Conservation (phyloP, 2,113 vertebrate genomes). For the Castor canadensis region DNA sequence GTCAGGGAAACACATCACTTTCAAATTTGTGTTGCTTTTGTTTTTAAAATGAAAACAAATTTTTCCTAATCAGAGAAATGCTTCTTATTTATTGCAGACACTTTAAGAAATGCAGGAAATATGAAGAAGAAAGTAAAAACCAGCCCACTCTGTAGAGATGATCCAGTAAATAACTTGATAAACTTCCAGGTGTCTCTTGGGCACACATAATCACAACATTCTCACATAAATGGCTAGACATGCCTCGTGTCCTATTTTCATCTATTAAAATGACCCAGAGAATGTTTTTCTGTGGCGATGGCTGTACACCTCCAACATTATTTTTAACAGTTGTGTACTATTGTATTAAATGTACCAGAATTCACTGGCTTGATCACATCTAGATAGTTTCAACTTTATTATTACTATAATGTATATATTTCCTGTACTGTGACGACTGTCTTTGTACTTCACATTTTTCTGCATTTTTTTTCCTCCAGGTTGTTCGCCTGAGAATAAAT, state of each 20-base stretch:
- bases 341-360: not conserved
- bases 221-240: fast-evolving
- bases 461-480: not conserved
- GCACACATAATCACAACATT: not conserved
- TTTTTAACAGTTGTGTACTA: not conserved
- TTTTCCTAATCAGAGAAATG: not conserved
- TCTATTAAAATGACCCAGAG: not conserved
- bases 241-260: not conserved
- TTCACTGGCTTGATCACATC: not conserved
- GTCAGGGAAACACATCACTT: not conserved
- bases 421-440: not conserved
- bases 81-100: not conserved
- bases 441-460: not conserved
- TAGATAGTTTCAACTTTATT: not conserved
- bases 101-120: not conserved
- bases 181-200: not conserved
- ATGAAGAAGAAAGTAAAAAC: not conserved
- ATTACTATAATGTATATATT: not conserved
- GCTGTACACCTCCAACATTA: not conserved
- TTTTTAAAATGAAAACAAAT: slow-evolving; percentile 30
- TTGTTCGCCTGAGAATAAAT: not conserved
- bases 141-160: not conserved
- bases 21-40: not conserved
- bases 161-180: not conserved
- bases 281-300: not conserved